A percentile compares a stretch with the other conserved stretches of the same genome.
phyloP scores from a whole-genome alignment of 1,140 invertebrate species.

The Thalassaphorura encarpata region DNA sequence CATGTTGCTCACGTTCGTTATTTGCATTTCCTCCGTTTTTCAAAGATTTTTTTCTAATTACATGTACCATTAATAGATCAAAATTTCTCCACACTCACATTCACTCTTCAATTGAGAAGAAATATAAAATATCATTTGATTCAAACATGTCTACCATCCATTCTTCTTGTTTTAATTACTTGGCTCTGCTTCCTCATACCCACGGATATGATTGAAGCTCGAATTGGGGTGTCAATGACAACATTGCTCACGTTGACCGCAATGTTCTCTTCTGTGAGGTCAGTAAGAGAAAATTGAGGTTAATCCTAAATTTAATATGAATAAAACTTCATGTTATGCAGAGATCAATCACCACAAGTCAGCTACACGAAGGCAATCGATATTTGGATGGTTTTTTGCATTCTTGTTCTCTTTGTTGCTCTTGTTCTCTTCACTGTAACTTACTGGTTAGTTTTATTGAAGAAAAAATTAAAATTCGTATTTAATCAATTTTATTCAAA shows the following conservation, averaged over 20 bases:
- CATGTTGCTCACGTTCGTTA: too few species aligned
- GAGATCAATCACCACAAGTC: slow-evolving; percentile 2
- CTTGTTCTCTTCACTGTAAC: slow-evolving; percentile 42
- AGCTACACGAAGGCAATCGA: slow-evolving; percentile 38
- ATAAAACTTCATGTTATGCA: background rate
- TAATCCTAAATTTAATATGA: too few species aligned
- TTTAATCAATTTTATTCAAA: background rate
- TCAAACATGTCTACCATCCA: too few species aligned
- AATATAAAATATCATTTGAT: too few species aligned
- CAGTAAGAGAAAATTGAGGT: too few species aligned
- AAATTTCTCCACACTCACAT: too few species aligned
- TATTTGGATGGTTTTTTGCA: slow-evolving; percentile 41
- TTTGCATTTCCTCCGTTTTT: too few species aligned
- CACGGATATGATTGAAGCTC: slow-evolving; percentile 23
- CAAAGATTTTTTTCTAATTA: too few species aligned
- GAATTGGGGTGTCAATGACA: slow-evolving; percentile 32
- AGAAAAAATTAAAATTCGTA: background rate
- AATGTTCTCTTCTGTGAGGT: slow-evolving; percentile 33
- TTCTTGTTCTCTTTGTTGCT: slow-evolving; percentile 41
- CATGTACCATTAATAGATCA: too few species aligned
- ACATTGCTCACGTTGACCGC: slow-evolving; percentile 32
- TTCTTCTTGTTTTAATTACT: too few species aligned
- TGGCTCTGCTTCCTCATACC: slow-evolving; percentile 32
- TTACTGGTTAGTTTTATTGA: background rate
- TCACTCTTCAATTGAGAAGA: too few species aligned